Evolutionary conservation across 2,888 invertebrate genomes (phyloP), one percentile per base, ranked within the genome.

Genomic region (Drosophila anomelani): DNA sequence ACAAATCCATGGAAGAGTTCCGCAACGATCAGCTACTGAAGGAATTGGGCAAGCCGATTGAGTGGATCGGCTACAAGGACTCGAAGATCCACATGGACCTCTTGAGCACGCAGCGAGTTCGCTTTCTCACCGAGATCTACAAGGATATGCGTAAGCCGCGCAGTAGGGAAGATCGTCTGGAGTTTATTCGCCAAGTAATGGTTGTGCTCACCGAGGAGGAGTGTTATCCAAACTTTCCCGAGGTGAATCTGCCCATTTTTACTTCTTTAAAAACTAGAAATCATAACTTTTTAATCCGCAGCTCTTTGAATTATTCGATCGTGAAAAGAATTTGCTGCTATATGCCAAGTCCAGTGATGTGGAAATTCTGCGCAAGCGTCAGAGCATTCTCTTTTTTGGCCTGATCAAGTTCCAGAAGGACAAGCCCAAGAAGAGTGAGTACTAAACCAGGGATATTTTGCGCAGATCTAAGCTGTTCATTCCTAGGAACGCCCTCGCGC

Each of bases 11-110:
- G 83, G 93, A 94, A 76, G 94, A 95, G 76, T 94, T 94, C 62
- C 94, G 94, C 77, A 94, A 95, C 57, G 93, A 94, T 53, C 93
- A 93, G 72, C 94, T 96, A 85, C 93, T 97, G 47, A 94, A 95
- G 75, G 93, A 94, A 80, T 94, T 96, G 88, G 95, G 95, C 5
- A 94, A 94, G 77, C 96, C 98, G 0, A 94, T 96, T 46, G 94
- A 95, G 64, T 97, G 97, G 96, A 94, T 94, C 71, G 95, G 95
- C 38, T 95, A 95, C 81, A 96, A 96, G 86, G 95, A 95, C 23
- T 94, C 93, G 70, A 90, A 94, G 39, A 94, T 97, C 20, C 94
- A 95, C 77, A 95, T 98, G 96, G 96, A 97, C 80, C 96, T 97
- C 0, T 90, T 96, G 57, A 96, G 96, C 90, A 96, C 96, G 23